Evolutionary conservation across 2,888 invertebrate genomes (phyloP).

Genomic region (Ophion ventricosus): DNA sequence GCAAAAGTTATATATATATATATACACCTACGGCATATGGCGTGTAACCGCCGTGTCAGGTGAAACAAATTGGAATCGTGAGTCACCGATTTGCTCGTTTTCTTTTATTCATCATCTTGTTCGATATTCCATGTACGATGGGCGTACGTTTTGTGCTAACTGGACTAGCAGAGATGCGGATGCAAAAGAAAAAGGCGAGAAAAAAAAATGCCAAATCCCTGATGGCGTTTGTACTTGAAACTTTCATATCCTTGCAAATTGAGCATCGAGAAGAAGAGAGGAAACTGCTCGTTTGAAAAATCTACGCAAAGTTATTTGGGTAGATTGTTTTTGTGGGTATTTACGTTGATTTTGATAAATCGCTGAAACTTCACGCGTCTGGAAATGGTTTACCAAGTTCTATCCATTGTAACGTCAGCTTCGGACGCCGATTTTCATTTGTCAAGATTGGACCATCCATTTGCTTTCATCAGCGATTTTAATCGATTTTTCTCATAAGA

Average conservation of each 20-base stretch:
- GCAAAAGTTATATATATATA: slow-evolving; percentile 8
- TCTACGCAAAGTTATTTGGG: too few species aligned
- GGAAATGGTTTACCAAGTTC: too few species aligned
- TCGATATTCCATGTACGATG: slow-evolving; percentile 23
- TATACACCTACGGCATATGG: slow-evolving; percentile 7
- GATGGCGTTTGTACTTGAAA: slow-evolving; percentile 16
- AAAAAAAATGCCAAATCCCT: neutral
- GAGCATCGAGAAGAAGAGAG: neutral
- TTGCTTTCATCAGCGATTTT: too few species aligned
- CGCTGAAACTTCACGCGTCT: too few species aligned
- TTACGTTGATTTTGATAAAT: too few species aligned
- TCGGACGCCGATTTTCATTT: too few species aligned
- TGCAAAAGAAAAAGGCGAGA: neutral
- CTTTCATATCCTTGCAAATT: slow-evolving; percentile 21
- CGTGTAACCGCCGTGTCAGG: slow-evolving; percentile 44
- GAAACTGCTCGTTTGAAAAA: neutral
- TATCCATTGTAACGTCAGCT: too few species aligned
- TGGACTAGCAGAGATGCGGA: neutral
- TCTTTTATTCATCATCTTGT: slow-evolving; percentile 25
- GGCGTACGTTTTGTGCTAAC: slow-evolving; percentile 10
- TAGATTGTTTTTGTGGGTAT: too few species aligned
- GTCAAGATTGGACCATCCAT: too few species aligned
- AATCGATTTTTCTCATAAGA: too few species aligned
- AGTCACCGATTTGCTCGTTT: slow-evolving; percentile 45
- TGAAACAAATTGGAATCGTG: slow-evolving; percentile 57